Conservation (phyloP, 1,140 invertebrate genomes). For the Cyrtorhinus lividipennis region DNA sequence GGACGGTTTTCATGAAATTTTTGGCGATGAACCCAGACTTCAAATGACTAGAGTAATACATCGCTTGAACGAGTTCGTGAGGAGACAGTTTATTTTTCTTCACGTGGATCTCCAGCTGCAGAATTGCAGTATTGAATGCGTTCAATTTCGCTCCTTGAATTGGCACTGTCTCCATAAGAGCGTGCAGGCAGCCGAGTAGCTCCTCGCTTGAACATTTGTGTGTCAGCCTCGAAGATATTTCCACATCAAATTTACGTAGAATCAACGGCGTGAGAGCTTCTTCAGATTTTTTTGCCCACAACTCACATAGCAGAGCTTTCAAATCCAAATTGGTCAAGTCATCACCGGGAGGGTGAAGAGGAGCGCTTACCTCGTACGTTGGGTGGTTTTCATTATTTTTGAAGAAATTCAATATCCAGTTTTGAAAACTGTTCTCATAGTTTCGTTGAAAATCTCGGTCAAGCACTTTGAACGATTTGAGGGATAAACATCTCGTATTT, state of each 20-base stretch:
- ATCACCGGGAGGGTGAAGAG: background rate
- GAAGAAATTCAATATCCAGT: background rate
- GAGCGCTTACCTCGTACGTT: background rate
- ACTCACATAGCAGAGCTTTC: background rate
- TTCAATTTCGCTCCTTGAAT: background rate
- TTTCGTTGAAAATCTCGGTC: background rate
- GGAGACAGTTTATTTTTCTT: background rate
- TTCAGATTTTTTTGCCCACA: background rate
- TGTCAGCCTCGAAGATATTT: background rate
- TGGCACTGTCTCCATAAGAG: background rate
- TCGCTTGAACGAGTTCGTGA: background rate
- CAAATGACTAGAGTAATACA: slow-evolving; percentile 2
- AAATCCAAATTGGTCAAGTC: background rate
- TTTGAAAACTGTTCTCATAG: background rate
- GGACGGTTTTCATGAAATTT: background rate
- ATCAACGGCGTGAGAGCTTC: background rate
- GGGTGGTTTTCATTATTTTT: background rate
- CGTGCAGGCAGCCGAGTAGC: background rate
- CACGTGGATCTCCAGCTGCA: background rate
- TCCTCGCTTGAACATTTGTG: background rate
- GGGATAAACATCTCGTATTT: background rate
- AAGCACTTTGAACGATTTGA: background rate
- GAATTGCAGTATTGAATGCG: background rate
- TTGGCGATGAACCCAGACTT: background rate
- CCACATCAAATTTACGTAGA: background rate